Base-by-base conservation (phyloP, 2,888 invertebrate species). In the Gerris lacustris region DNA sequence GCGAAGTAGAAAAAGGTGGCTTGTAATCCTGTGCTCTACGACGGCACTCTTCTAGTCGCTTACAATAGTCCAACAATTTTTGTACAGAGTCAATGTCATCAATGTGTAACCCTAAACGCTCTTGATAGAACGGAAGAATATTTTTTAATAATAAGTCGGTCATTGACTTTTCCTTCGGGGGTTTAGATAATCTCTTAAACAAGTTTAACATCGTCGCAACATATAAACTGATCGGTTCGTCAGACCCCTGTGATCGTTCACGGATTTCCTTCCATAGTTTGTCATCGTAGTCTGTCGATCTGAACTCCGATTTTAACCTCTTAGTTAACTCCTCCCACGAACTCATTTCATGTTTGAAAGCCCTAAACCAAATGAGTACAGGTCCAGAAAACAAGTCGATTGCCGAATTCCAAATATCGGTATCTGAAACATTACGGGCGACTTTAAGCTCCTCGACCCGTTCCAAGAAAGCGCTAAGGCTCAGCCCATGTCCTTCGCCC, bases 311-410 rank as follows among this genome's bases (percentile, higher is more conserved):
- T 18, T 69, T 44, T 1, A 72, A 63, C 45, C 68, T 45, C 15
- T 11, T 45, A 4, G n/a, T 68, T 7, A 73, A 17, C 15, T 73
- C 68, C n/a, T 68, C 18, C 71, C 71, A 73, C 0, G 66, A 31
- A 6, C 15, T 11, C 6, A 72, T 47, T 45, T 71, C 63, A 6
- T 17, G 45, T 6, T 45, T 11, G 6, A 55, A 17, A 0, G 73
- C 81, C 79, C 76, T 80, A 80, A 71, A 77, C 75, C 76, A 77
- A 7, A 75, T 73, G 0, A 75, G 67, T 5, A 76, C 77, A 7
- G n/a, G n/a, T n/a, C n/a, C n/a, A n/a, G n/a, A n/a, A n/a, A n/a
- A n/a, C n/a, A n/a, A n/a, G n/a, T n/a, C 77, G 0, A 73, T 68
- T 1, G 76, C 75, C 6, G 73, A 69, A 6, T 68, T 47, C 55